Evolutionary conservation across 2,797 vertebrate genomes (phyloP).

Genomic region (Dicrostonyx torquatus): DNA sequence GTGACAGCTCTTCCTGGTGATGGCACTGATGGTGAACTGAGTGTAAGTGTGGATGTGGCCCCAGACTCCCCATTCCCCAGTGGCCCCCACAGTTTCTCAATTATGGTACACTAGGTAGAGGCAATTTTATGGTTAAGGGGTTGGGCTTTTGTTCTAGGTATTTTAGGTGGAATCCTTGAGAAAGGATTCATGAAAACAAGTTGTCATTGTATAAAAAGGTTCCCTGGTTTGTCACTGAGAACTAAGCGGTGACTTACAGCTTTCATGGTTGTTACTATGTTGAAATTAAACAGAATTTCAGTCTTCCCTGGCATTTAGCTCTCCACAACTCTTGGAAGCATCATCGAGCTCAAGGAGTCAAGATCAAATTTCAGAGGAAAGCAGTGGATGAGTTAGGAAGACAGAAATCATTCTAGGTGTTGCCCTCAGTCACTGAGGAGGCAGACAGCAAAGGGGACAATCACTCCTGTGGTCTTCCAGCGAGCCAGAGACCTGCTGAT

Average conservation of each 20-base stretch:
- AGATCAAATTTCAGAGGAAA: conserved; percentile 39
- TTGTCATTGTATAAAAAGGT: conserved; percentile 8
- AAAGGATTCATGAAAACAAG: not conserved
- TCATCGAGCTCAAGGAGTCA: conserved; percentile 27
- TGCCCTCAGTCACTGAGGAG: not conserved
- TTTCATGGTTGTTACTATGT: conserved; percentile 34
- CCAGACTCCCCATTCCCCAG: not conserved
- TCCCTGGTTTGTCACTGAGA: conserved; percentile 38
- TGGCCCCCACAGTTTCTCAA: not conserved
- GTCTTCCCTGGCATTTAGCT: conserved; percentile 10
- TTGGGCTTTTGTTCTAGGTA: conserved; percentile 1
- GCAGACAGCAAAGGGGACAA: not conserved
- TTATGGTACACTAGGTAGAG: not conserved
- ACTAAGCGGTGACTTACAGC: not conserved
- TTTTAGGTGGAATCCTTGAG: conserved; percentile 16
- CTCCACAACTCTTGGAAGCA: not conserved
- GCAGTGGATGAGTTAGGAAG: not conserved
- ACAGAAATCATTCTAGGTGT: conserved; percentile 8
- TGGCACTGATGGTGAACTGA: not conserved
- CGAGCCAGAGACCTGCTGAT: not conserved
- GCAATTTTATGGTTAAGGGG: not conserved
- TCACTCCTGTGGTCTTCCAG: not conserved
- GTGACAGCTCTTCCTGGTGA: not conserved
- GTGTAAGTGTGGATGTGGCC: not conserved
- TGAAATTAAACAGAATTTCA: conserved; percentile 46